Base-by-base conservation (phyloP, 2,888 invertebrate genomes). In the Parnassius apollo region DNA sequence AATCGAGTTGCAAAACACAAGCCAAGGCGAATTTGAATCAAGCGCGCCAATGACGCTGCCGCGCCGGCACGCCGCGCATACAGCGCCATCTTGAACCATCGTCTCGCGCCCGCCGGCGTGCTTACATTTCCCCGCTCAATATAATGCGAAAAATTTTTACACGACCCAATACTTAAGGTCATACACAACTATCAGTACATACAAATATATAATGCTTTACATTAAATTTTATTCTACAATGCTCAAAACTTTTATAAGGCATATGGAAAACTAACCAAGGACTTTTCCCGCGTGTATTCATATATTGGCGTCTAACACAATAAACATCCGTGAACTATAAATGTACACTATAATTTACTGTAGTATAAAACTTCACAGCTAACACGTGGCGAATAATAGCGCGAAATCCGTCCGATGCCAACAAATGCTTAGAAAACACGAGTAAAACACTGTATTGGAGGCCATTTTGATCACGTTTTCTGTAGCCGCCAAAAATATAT, bases 391-490 rank as follows among this genome's bases (percentile, higher is more conserved):
- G n/a, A 55, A 25, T 55, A 25, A n/a, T 25, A 25, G 42, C 42
- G 44, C 53, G 9, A 42, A 54, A 48, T 46, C 13, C 3, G n/a
- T 42, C 0, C 18, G n/a, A 50, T 9, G 13, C 8, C 53, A 49
- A 46, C 77, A 83, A 78, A 72, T 59, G 78, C 74, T 78, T 76
- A 35, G 13, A 42, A 53, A 58, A 59, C 46, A 55, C 44, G n/a
- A 65, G 56, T 65, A 59, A 63, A 63, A 65, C 72, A 76, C 72
- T 70, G 68, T 71, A 77, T 77, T 83, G 91, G 92, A 88, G 92
- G 93, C 93, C 93, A 93, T 93, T 92, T 93, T 93, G 92, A 85
- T 89, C 88, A 87, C 84, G 86, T 84, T 84, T 82, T 70, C 70
- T 68, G 72, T 82, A 84, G 85, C 90, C 91, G 91, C 91, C 90